phyloP scores from a whole-genome alignment of 2,797 vertebrate species.

The Crenichthys baileyi region DNA sequence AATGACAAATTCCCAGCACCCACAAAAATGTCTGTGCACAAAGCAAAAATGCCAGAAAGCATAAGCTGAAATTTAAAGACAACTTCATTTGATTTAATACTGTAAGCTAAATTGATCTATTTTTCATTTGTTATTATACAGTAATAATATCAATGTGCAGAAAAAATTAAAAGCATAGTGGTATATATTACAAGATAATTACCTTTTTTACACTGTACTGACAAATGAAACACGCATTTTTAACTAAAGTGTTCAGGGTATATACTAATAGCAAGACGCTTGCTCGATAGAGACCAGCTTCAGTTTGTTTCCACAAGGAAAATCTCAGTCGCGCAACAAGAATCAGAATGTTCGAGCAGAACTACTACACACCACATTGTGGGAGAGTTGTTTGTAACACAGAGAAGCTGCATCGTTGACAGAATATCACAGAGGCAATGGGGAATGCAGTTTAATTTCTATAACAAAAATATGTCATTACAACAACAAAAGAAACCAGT shows the following conservation, averaged over 20 bases:
- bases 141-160: no score
- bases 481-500: background rate
- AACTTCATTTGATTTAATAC: background rate
- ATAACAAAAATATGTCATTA: background rate
- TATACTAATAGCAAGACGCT: background rate
- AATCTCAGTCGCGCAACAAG: no score
- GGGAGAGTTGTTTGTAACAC: background rate
- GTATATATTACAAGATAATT: background rate
- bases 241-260: background rate
- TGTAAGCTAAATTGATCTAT: background rate
- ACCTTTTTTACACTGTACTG: background rate
- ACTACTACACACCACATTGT: background rate
- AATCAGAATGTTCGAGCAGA: background rate
- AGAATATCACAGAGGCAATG: background rate
- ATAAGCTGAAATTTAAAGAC: background rate
- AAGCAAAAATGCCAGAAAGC: background rate
- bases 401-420: background rate
- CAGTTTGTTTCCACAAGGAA: no score
- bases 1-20: no score
- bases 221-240: background rate
- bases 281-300: background rate
- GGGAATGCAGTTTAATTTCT: background rate
- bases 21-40: background rate
- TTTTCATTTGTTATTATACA: background rate
- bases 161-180: background rate